phyloP scores from a whole-genome alignment of 2,797 vertebrate species.

The Salmo trutta region DNA sequence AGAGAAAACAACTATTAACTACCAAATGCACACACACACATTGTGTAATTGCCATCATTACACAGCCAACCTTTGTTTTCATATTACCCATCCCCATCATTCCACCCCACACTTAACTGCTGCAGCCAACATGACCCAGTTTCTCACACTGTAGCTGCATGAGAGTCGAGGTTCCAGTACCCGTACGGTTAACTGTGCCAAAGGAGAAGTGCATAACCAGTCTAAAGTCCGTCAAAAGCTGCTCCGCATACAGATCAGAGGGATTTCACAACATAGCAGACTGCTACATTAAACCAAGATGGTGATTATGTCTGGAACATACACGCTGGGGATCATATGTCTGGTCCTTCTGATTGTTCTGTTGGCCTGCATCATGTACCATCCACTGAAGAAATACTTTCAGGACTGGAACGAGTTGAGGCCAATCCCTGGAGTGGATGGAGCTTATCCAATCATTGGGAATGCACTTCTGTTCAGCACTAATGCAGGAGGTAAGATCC shows the following conservation, averaged over 20 bases:
- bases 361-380: conserved; percentile 30
- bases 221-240: conserved; percentile 38
- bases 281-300: conserved; percentile 39
- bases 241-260: conserved; percentile 3
- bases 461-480: background rate
- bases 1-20: background rate
- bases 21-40: background rate
- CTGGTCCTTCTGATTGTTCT: conserved; percentile 34
- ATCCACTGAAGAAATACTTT: conserved; percentile 47
- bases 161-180: conserved; percentile 10
- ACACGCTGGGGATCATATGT: conserved; percentile 31
- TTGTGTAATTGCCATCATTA: background rate
- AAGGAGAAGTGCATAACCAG: conserved; percentile 9
- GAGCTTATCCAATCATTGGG: background rate
- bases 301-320: conserved; percentile 38
- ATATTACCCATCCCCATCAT: background rate
- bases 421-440: conserved; percentile 46
- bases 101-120: no score
- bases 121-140: background rate
- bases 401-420: conserved; percentile 55
- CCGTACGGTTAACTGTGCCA: background rate
- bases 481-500: background rate
- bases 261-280: background rate
- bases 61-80: background rate
- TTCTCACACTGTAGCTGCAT: background rate